Conservation (phyloP, 2,797 vertebrate species). For the Crenichthys baileyi region DNA sequence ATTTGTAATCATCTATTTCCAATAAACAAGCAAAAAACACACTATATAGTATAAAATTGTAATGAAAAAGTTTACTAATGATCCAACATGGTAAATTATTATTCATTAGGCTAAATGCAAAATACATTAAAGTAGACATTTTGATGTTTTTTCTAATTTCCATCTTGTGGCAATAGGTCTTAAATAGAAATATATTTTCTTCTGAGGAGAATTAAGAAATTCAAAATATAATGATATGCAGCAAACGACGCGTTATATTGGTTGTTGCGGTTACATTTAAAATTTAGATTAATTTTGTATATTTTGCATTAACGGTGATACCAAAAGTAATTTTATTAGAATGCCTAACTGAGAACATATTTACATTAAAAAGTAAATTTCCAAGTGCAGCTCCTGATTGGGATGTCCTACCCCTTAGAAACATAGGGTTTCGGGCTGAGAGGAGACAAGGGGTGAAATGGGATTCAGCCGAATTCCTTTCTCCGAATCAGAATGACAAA, state of each 20-base stretch:
- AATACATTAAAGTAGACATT: background rate
- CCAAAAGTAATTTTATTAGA: background rate
- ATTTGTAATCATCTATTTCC: background rate
- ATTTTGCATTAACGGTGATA: background rate
- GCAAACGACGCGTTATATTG: background rate
- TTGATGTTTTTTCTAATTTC: background rate
- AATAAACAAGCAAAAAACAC: background rate
- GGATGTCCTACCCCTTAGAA: background rate
- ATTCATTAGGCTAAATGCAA: background rate
- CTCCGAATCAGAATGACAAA: conserved; percentile 10
- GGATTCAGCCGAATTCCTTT: conserved; percentile 12
- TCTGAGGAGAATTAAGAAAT: background rate
- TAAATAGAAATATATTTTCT: background rate
- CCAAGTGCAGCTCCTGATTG: background rate
- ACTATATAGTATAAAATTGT: background rate
- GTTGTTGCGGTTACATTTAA: background rate
- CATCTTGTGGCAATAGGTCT: background rate
- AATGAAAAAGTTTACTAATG: background rate
- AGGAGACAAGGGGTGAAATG: background rate
- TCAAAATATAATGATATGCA: background rate
- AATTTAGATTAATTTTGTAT: background rate
- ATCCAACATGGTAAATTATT: background rate
- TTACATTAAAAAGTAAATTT: background rate
- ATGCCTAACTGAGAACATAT: background rate
- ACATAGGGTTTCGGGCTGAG: background rate